Evolutionary conservation across 2,888 invertebrate species (phyloP), one percentile per base, ranked within the genome.

Genomic region (Cosmia pyralina): DNA sequence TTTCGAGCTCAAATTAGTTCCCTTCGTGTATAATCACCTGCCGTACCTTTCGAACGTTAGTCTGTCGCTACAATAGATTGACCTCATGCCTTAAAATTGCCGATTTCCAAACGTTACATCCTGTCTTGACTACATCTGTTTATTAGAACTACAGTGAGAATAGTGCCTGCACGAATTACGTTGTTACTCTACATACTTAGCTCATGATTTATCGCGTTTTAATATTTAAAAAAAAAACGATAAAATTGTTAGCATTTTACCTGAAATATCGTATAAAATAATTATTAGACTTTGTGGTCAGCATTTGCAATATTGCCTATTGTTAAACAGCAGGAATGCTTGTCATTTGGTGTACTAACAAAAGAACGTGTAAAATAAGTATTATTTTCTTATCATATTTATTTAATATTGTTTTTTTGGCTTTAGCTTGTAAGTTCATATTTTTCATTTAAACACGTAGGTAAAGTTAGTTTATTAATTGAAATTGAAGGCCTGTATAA

Each of bases 141-240:
- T 73, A 75, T 79, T 87, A 87, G 78, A 87, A 88, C 84, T 80
- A 87, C 89, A 92, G 92, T 92, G 92, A 92, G 92, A 92, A 82
- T 89, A 90, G 91, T 92, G 92, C 91, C 92, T 92, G 89, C 85
- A 87, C 84, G 82, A 85, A 85, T 87, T 88, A 82, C 69, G 81
- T 86, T 82, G 79, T 88, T 84, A 79, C 78, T 81, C 74, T 79
- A 79, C 79, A 83, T 77, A 79, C 60, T 81, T 82, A 81, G 79
- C 67, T 77, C 81, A 82, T 81, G 77, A 76, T 63, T 75, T 78
- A 77, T 72, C 73, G 79, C 77, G 65, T 84, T 76, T 68, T 75
- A 69, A 69, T 82, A 72, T 71, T 3, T 34, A 38, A 73, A 82
- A 83, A 79, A 79, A 0, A 48, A 72, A 75, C 63, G 67, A 63